Evolutionary conservation across 2,888 invertebrate genomes (phyloP).

Genomic region (Balanococcus diminutus): DNA sequence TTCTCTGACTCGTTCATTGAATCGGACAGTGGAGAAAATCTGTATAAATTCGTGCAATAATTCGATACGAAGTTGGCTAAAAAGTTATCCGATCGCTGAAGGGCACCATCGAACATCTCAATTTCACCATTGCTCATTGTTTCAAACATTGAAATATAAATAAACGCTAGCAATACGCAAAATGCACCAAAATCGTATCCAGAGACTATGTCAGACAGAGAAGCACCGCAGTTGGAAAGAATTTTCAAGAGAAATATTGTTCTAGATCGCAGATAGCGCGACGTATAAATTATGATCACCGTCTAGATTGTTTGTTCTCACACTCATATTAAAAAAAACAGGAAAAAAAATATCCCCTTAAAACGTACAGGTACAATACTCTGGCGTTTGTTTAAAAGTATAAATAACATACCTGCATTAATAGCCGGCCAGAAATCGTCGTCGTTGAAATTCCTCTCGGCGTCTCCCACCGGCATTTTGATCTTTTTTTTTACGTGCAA

Average conservation of each 20-base stretch:
- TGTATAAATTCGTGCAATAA: background rate
- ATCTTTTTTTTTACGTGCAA: background rate
- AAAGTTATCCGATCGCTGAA: background rate
- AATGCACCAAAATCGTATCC: background rate
- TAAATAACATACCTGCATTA: slow-evolving; percentile 51
- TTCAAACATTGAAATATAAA: background rate
- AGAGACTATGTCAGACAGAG: background rate
- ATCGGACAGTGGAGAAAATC: background rate
- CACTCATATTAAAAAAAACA: background rate
- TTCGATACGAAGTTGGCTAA: background rate
- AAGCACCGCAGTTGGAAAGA: background rate
- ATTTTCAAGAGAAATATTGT: slow-evolving; percentile 22
- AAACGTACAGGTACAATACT: slow-evolving; percentile 16
- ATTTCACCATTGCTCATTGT: slow-evolving; percentile 20
- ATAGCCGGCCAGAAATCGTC: slow-evolving; percentile 52
- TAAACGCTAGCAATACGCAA: background rate
- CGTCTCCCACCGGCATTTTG: slow-evolving; percentile 49
- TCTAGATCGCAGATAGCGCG: slow-evolving; percentile 31
- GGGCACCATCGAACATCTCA: background rate
- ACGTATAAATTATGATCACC: slow-evolving; percentile 30
- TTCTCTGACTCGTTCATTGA: background rate
- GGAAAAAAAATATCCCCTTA: background rate
- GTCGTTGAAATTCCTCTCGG: slow-evolving; percentile 43
- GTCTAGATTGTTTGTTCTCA: slow-evolving; percentile 26
- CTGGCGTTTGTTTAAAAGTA: slow-evolving; percentile 9